A percentile compares a stretch with the other conserved stretches of the same genome.
These are phyloP conservation scores for Tilapia sparmanii DNA, from an alignment of 2,113 vertebrate genomes.

Conservation along the genomic window DNA sequence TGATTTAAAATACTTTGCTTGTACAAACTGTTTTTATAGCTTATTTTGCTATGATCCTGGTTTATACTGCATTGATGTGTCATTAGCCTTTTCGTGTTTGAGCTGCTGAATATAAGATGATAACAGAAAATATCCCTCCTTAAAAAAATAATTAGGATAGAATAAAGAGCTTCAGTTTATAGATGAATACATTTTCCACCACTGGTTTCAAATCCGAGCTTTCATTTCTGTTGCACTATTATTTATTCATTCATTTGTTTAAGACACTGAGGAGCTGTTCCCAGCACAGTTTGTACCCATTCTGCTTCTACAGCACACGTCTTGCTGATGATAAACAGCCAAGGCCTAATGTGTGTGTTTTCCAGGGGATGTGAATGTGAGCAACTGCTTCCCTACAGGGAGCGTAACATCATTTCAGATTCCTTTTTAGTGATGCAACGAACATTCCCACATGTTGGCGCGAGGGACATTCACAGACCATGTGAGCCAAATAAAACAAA, in stretches of 20 bases:
- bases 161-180: neutral
- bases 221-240: neutral
- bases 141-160: accelerated
- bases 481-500: neutral
- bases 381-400: slow-evolving; percentile 40
- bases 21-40: neutral
- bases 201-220: accelerated
- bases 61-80: neutral
- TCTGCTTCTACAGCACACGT: neutral
- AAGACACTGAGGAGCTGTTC: neutral
- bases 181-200: neutral
- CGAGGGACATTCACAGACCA: slow-evolving; percentile 7
- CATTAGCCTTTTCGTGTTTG: neutral
- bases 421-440: slow-evolving; percentile 44
- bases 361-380: neutral
- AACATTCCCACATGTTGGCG: slow-evolving; percentile 45
- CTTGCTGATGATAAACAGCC: slow-evolving; percentile 6
- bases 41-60: neutral
- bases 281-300: slow-evolving; percentile 7
- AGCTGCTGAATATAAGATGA: neutral
- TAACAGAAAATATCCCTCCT: neutral
- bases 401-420: slow-evolving; percentile 39
- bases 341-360: neutral
- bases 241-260: neutral
- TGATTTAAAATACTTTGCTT: neutral